A percentile compares a stretch with the other conserved stretches of the same genome.
phyloP scores from a whole-genome alignment of 2,888 invertebrate species.

The Xestia rhomboidea region DNA sequence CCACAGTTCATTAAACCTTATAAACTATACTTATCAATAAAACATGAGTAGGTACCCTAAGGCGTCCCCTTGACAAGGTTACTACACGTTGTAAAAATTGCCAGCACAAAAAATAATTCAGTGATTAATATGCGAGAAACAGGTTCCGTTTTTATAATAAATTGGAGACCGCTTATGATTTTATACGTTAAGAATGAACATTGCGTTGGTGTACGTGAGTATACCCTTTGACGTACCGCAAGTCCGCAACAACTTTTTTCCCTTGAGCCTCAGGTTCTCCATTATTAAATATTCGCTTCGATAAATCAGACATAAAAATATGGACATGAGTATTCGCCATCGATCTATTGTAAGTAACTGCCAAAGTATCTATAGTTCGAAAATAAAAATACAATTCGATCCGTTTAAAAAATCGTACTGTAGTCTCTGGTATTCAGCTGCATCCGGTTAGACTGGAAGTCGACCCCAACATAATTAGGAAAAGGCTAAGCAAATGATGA shows the following conservation, averaged over 20 bases:
- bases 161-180: conserved; percentile 20
- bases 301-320: conserved; percentile 8
- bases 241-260: not conserved
- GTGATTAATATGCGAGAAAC: conserved; percentile 38
- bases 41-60: not conserved
- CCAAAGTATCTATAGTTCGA: not conserved
- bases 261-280: not conserved
- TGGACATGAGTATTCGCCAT: not conserved
- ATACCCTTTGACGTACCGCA: conserved; percentile 21
- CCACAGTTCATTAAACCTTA: conserved; percentile 1
- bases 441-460: not conserved
- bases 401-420: not conserved
- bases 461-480: not conserved
- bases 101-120: conserved; percentile 35
- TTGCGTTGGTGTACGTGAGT: not conserved
- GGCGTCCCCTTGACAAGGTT: conserved; percentile 32
- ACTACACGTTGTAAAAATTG: conserved; percentile 20
- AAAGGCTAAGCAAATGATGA: not conserved
- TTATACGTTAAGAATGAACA: conserved; percentile 27
- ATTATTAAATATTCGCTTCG: conserved; percentile 10
- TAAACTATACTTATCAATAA: conserved; percentile 5
- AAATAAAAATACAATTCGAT: not conserved
- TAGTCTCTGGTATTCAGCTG: not conserved
- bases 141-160: conserved; percentile 32
- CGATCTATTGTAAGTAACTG: not conserved